Conservation (phyloP, 1,140 invertebrate species). For the Saccostrea cuccullata region DNA sequence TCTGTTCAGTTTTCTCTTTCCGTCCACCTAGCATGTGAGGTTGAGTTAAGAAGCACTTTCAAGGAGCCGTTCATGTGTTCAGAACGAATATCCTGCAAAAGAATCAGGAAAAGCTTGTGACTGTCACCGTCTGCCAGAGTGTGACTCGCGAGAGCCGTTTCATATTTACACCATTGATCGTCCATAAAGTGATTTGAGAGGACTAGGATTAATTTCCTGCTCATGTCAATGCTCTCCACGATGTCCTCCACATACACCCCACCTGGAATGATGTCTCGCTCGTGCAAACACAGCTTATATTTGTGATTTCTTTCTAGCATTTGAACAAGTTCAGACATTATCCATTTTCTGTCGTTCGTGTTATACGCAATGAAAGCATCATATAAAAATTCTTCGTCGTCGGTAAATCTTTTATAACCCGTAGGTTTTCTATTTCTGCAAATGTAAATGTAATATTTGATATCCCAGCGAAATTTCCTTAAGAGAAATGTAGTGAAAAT, state of each 20-base stretch:
- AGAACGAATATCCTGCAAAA: slow-evolving; percentile 87
- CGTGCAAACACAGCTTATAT: slow-evolving; percentile 93
- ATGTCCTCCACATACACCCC: slow-evolving; percentile 83
- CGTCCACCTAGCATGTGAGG: slow-evolving; percentile 83
- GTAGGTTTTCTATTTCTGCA: not conserved
- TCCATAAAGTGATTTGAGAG: slow-evolving; percentile 83
- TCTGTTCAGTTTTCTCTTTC: slow-evolving; percentile 92
- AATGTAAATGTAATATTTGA: slow-evolving; percentile 25
- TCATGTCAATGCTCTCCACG: slow-evolving; percentile 81
- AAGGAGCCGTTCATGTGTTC: slow-evolving; percentile 80
- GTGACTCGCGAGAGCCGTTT: slow-evolving; percentile 88
- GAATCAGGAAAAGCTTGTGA: slow-evolving; percentile 89
- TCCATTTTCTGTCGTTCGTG: slow-evolving; percentile 46
- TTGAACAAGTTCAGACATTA: slow-evolving; percentile 45
- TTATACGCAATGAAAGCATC: no score
- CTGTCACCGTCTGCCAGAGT: slow-evolving; percentile 90
- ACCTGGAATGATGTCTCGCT: slow-evolving; percentile 91
- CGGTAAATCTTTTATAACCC: not conserved
- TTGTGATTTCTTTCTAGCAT: slow-evolving; percentile 44
- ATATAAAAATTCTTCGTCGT: slow-evolving; percentile 45
- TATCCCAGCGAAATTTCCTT: slow-evolving; percentile 31
- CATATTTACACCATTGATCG: slow-evolving; percentile 84
- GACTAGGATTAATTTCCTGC: slow-evolving; percentile 82
- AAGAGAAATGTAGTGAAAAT: not conserved
- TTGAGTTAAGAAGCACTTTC: slow-evolving; percentile 82